phyloP scores from a whole-genome alignment of 2,888 invertebrate genomes.

The Synanthedon andrenaeformis region DNA sequence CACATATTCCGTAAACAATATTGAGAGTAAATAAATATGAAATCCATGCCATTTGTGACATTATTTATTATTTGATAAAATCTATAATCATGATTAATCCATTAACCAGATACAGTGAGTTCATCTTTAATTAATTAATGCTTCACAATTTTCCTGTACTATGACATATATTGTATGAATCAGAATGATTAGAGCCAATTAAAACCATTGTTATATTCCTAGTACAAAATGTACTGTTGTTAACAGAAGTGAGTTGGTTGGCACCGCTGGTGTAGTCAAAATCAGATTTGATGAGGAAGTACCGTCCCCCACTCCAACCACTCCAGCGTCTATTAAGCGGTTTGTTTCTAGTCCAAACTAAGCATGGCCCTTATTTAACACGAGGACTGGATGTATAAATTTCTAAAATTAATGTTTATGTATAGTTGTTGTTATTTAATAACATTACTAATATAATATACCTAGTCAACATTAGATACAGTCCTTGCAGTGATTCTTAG shows the following conservation, averaged over 20 bases:
- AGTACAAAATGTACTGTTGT: not conserved
- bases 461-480: no score
- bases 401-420: constrained; percentile 19
- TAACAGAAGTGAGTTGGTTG: constrained; percentile 73
- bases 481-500: no score
- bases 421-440: not conserved
- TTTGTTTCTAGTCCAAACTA: constrained; percentile 39
- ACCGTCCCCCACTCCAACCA: constrained; percentile 62
- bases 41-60: no score
- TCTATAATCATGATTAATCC: no score
- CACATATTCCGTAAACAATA: no score
- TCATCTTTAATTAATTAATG: no score
- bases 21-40: no score
- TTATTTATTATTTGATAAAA: no score
- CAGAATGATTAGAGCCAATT: not conserved
- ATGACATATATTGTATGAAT: not conserved
- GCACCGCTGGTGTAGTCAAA: constrained; percentile 73
- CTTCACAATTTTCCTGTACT: no score
- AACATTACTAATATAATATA: constrained; percentile 13
- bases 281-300: constrained; percentile 65
- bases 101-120: no score
- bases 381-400: no score
- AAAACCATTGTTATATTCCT: not conserved
- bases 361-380: constrained; percentile 32
- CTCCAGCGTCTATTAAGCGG: constrained; percentile 67